These are phyloP conservation scores for Mercenaria mercenaria DNA, from an alignment of 1,140 invertebrate species.

Conservation along the genomic window DNA sequence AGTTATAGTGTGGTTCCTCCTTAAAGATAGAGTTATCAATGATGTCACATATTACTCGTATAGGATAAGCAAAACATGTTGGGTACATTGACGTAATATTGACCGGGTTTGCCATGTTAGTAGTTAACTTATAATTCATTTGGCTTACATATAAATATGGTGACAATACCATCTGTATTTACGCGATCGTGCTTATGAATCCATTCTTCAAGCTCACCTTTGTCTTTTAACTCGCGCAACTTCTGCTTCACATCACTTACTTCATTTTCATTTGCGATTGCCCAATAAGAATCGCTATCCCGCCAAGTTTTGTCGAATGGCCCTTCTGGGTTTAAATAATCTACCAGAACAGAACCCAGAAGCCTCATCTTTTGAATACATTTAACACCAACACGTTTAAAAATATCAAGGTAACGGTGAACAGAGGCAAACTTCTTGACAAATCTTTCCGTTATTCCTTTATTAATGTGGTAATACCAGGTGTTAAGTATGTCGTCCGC, in stretches of 20 bases:
- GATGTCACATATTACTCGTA: too few relatives aligned
- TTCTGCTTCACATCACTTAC: not conserved
- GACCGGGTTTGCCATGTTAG: too few relatives aligned
- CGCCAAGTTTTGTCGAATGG: not conserved
- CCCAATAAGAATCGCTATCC: conserved; percentile 7
- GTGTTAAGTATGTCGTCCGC: not conserved
- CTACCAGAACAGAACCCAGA: not conserved
- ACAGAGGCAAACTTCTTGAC: not conserved
- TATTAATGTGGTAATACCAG: too few relatives aligned
- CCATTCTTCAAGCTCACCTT: not conserved
- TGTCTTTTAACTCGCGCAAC: not conserved
- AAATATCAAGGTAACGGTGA: not conserved
- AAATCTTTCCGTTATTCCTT: too few relatives aligned
- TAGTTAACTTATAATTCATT: too few relatives aligned
- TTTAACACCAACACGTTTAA: not conserved
- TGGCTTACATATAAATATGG: not conserved
- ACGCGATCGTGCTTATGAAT: not conserved
- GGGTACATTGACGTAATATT: too few relatives aligned
- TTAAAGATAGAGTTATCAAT: too few relatives aligned
- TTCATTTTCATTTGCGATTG: not conserved
- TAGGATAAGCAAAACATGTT: too few relatives aligned
- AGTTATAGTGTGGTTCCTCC: too few relatives aligned
- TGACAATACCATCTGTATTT: not conserved
- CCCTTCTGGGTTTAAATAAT: not conserved
- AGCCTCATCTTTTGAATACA: not conserved